These are phyloP conservation scores for Drosophila algonquin DNA, from an alignment of 2,888 invertebrate species.

Conservation along the genomic window DNA sequence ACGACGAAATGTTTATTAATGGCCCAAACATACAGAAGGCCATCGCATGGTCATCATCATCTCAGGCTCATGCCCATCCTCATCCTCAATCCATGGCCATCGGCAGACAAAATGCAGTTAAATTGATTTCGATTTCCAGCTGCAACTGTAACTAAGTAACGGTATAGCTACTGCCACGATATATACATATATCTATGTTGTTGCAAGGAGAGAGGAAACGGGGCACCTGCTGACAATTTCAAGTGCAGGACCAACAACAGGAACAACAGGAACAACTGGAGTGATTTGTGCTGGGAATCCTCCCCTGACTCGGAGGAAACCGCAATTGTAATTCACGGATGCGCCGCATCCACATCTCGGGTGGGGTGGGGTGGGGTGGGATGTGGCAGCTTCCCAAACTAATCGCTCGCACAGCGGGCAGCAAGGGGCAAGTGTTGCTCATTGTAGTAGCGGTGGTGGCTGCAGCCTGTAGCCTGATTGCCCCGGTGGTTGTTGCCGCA, in stretches of 20 bases:
- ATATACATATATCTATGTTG: conserved; percentile 39
- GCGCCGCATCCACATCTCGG: conserved; percentile 54
- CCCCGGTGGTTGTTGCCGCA: conserved; percentile 40
- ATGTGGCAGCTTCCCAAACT: conserved; percentile 70
- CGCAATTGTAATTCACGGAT: conserved; percentile 81
- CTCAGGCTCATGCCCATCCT: conserved; percentile 16
- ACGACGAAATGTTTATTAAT: conserved; percentile 77
- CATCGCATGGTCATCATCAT: conserved; percentile 50
- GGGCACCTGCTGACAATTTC: conserved; percentile 84
- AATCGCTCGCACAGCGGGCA: conserved; percentile 69
- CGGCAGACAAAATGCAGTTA: conserved; percentile 51
- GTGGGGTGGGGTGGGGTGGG: too few species aligned
- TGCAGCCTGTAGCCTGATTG: conserved; percentile 32
- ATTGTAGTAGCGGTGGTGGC: conserved; percentile 22
- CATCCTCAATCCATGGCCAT: conserved; percentile 25
- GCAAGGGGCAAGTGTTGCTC: background rate
- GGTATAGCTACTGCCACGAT: conserved; percentile 7
- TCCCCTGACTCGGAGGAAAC: conserved; percentile 57
- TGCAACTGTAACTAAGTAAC: conserved; percentile 41
- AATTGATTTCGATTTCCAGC: conserved; percentile 62
- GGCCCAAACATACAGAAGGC: conserved; percentile 66
- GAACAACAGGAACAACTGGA: conserved; percentile 71
- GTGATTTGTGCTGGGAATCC: conserved; percentile 44
- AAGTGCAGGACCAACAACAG: conserved; percentile 74
- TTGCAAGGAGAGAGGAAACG: conserved; percentile 63